Conservation (phyloP, 2,888 invertebrate species). For the Pseudococcus longispinus region DNA sequence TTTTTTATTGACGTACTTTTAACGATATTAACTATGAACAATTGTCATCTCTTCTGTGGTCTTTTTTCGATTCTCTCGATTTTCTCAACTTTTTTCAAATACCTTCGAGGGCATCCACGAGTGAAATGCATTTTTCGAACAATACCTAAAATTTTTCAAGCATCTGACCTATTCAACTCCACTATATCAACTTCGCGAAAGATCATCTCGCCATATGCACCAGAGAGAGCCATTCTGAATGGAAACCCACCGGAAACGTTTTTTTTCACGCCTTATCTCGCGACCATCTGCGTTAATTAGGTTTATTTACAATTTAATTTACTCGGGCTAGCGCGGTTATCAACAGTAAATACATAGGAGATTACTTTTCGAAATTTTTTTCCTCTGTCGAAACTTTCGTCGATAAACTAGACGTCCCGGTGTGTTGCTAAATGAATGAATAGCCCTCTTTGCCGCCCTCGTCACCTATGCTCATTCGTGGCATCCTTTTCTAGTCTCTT, state of each 20-base stretch:
- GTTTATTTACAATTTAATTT: not conserved
- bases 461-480: not conserved
- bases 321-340: not conserved
- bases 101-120: too few relatives aligned
- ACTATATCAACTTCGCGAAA: too few relatives aligned
- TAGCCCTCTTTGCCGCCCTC: not conserved
- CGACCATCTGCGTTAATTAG: not conserved
- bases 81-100: too few relatives aligned
- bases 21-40: too few relatives aligned
- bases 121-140: too few relatives aligned
- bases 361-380: not conserved
- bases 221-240: not conserved
- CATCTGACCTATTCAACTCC: too few relatives aligned
- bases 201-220: too few relatives aligned
- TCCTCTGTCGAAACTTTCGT: not conserved
- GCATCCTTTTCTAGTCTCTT: not conserved
- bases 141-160: too few relatives aligned
- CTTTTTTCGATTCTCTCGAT: too few relatives aligned
- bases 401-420: not conserved
- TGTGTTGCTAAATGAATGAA: not conserved
- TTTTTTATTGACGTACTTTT: too few relatives aligned
- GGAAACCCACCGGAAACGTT: not conserved
- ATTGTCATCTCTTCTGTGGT: too few relatives aligned
- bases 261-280: not conserved
- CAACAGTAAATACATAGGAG: not conserved